Percentiles rank a stretch among this genome's conserved stretches.
Conservation (phyloP, 2,888 invertebrate species). For the Drosophila kanekoi region DNA sequence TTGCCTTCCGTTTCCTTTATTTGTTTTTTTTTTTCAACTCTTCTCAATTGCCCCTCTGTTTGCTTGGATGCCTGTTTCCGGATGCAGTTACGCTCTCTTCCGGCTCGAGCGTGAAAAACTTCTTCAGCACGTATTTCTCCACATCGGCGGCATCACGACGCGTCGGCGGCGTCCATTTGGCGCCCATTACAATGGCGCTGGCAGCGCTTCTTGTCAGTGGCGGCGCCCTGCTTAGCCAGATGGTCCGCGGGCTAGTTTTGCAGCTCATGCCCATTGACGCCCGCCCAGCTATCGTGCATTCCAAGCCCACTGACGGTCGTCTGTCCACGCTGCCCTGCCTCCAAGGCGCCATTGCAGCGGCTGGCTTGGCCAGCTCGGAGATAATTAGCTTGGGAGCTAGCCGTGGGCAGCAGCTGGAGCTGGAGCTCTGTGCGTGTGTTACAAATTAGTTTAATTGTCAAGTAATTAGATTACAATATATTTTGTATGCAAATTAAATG, state of each 20-base stretch:
- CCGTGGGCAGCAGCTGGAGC: constrained; percentile 11
- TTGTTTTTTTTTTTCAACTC: constrained; percentile 15
- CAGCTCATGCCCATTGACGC: constrained; percentile 26
- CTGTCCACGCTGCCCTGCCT: constrained; percentile 49
- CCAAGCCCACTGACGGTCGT: constrained; percentile 22
- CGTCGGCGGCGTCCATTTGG: constrained; percentile 46
- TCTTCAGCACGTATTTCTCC: constrained; percentile 82
- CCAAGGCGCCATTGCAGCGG: constrained; percentile 51
- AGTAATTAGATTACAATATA: constrained; percentile 46
- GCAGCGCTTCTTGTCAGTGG: constrained; percentile 38
- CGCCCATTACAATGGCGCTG: constrained; percentile 47
- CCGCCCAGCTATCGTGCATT: constrained; percentile 33
- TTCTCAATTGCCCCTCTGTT: constrained; percentile 12
- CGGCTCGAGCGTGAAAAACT: constrained; percentile 81
- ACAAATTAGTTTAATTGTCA: constrained; percentile 64
- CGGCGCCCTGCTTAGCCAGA: constrained; percentile 31
- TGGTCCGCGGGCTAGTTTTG: constrained; percentile 34
- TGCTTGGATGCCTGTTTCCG: constrained; percentile 29
- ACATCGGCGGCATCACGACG: constrained; percentile 66
- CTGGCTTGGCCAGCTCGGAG: constrained; percentile 58
- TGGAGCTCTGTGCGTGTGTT: constrained; percentile 32
- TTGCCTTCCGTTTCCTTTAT: constrained; percentile 52
- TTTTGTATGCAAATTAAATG: constrained; percentile 37
- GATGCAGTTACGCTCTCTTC: constrained; percentile 83
- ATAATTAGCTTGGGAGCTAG: constrained; percentile 49